phyloP scores from a whole-genome alignment of 1,140 invertebrate species.

The Drosophila truncata region DNA sequence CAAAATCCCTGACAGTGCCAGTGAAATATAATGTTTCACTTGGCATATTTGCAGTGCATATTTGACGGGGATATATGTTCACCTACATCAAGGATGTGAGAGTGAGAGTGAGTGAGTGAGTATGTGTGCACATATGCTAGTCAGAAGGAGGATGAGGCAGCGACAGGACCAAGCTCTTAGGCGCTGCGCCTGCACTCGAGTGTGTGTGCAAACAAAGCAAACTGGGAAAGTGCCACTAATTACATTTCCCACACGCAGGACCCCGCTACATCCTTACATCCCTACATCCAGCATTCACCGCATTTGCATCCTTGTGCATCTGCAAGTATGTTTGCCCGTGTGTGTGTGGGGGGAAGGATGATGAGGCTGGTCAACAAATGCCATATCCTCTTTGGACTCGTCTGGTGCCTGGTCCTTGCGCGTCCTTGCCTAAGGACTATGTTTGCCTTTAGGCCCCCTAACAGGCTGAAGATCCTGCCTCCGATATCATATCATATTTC shows the following conservation, averaged over 20 bases:
- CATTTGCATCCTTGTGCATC: slow-evolving; percentile 57
- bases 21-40: slow-evolving; percentile 57
- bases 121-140: not conserved
- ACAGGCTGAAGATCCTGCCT: slow-evolving; percentile 30
- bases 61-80: slow-evolving; percentile 30
- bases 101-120: not conserved
- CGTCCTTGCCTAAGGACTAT: slow-evolving; percentile 37
- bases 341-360: not conserved
- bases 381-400: slow-evolving; percentile 11
- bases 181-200: slow-evolving; percentile 63
- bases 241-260: slow-evolving; percentile 71
- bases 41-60: slow-evolving; percentile 70
- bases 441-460: slow-evolving; percentile 40
- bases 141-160: slow-evolving; percentile 8
- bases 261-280: slow-evolving; percentile 1
- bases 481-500: slow-evolving; percentile 61
- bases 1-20: slow-evolving; percentile 16
- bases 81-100: not conserved
- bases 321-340: slow-evolving; percentile 37
- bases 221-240: slow-evolving; percentile 82
- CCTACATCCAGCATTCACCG: slow-evolving; percentile 4
- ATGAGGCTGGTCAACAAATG: slow-evolving; percentile 8
- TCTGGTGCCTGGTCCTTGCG: slow-evolving; percentile 31
- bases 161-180: slow-evolving; percentile 24
- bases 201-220: slow-evolving; percentile 76